Percentiles rank a stretch among this genome's conserved stretches.
Conservation (phyloP, 2,888 invertebrate genomes). For the Yponomeuta malinellus region DNA sequence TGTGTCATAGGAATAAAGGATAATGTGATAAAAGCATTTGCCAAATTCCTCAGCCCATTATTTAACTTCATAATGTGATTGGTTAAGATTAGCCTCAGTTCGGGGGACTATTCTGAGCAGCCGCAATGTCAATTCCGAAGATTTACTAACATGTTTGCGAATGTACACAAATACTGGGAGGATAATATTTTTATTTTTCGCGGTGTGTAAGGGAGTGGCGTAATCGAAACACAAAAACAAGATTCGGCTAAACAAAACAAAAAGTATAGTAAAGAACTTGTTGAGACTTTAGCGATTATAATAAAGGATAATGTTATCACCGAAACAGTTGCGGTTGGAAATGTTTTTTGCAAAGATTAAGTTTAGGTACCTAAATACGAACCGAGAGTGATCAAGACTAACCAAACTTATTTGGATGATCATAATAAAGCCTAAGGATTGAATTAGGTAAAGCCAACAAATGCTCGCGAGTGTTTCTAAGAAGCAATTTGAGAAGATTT, state of each 20-base stretch:
- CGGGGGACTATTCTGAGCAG: conserved; percentile 23
- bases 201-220: neutral
- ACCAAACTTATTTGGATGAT: neutral
- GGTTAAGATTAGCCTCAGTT: neutral
- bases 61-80: neutral
- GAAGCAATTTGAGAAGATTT: neutral
- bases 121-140: conserved; percentile 37
- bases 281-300: neutral
- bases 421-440: neutral
- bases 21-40: neutral
- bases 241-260: conserved; percentile 10
- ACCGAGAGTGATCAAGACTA: neutral
- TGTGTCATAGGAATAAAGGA: neutral
- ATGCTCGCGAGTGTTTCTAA: neutral
- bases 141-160: conserved; percentile 55
- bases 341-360: neutral
- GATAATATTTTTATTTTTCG: conserved; percentile 20
- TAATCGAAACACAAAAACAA: neutral
- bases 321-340: neutral
- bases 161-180: conserved; percentile 23
- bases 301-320: conserved; percentile 5
- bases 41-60: neutral
- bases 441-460: neutral
- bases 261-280: conserved; percentile 6
- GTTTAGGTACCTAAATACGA: neutral